Percentiles rank a stretch among this genome's conserved stretches.
phyloP scores from a whole-genome alignment of 2,888 invertebrate species.

The Phengaris alcon region DNA sequence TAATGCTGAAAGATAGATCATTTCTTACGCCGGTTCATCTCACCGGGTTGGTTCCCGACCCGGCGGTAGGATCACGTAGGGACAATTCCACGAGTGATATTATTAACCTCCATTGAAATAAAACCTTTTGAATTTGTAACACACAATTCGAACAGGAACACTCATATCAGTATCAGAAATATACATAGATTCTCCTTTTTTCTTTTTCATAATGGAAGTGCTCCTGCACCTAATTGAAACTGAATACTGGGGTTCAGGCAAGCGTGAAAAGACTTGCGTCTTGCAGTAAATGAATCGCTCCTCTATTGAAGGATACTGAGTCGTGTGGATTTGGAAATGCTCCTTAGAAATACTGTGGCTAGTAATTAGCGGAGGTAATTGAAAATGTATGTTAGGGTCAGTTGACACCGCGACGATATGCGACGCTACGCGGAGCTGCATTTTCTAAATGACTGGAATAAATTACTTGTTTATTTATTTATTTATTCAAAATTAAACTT shows the following conservation, averaged over 20 bases:
- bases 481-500: too few species aligned
- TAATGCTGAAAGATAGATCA: too few species aligned
- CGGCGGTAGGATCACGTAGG: too few species aligned
- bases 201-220: not conserved
- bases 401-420: too few species aligned
- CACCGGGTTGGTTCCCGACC: too few species aligned
- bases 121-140: too few species aligned
- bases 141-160: not conserved
- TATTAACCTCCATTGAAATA: too few species aligned
- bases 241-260: not conserved
- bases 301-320: not conserved
- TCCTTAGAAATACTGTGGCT: not conserved
- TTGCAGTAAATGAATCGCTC: not conserved
- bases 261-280: slow-evolving; percentile 3
- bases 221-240: not conserved
- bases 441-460: too few species aligned
- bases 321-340: not conserved
- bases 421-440: too few species aligned
- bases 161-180: not conserved
- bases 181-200: not conserved
- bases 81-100: too few species aligned
- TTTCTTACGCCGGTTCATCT: too few species aligned
- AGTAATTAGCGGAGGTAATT: not conserved
- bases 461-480: too few species aligned
- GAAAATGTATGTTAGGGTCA: not conserved